Evolutionary conservation across 2,797 vertebrate species (phyloP), one percentile per base, ranked within the genome.

Genomic region (Schizopygopsis pylzovi): DNA sequence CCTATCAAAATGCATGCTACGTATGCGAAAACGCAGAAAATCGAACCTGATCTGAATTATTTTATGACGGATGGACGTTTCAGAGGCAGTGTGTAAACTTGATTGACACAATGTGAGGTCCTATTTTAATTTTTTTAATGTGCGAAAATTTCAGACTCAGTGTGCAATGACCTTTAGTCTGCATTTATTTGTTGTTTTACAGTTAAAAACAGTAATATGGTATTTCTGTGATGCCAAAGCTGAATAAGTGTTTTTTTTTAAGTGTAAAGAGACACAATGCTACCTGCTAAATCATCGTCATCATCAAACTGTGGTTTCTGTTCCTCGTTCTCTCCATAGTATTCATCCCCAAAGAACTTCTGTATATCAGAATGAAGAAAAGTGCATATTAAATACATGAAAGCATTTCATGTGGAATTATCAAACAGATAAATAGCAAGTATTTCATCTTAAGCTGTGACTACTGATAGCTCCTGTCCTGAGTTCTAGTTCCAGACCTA

Each of bases 241-340:
- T 45, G 70, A 16, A 15, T 25, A 25, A 61, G 5, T 25, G 4
- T 39, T 33, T 33, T 33, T 33, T 33, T 33, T 33, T 33, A 25
- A 61, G 22, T 25, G 10, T 25, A 25, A 68, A 52, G 63, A 81
- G 4, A 54, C 20, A 54, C 25, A 39, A 59, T 1, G 89, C 89
- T 91, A 97, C 97, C 97, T 22, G 96, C 96, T 1, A 94, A 81
- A 16, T 95, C 96, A 0, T 96, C 96, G 3, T 96, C 96, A 0
- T 94, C 94, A 20, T 96, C 95, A 94, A 98, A 98, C 87, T 96
- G 96, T 0, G 97, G 97, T 90, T 98, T 98, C 88, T 96, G 95
- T 3, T 92, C 94, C 25, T 98, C 97, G 0, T 79, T 86, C 0
- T 90, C 84, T 0, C 94, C 95, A 0, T 98, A 98, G 86, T 96